Conservation (phyloP, 2,113 vertebrate species). For the Ammospiza caudacuta region DNA sequence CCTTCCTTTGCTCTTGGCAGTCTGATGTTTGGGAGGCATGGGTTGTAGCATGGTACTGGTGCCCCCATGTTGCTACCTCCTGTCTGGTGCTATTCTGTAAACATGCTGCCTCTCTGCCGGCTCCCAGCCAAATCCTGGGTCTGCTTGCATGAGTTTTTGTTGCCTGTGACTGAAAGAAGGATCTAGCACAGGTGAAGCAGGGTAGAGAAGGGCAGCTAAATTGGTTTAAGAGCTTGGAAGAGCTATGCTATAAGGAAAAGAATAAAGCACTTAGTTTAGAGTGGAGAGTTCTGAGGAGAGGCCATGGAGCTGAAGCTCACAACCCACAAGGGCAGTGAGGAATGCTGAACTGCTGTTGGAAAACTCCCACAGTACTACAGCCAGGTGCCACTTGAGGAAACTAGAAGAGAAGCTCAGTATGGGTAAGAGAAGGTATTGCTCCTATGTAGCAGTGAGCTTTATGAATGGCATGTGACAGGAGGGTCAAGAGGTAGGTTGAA, state of each 20-base stretch:
- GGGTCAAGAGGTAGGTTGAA: neutral
- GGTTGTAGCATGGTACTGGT: accelerated
- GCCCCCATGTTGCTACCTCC: accelerated
- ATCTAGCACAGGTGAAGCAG: neutral
- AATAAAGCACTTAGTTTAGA: neutral
- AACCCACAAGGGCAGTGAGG: neutral
- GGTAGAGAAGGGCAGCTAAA: neutral
- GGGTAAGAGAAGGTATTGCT: neutral
- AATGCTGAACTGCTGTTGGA: neutral
- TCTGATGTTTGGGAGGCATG: neutral
- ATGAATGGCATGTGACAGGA: neutral
- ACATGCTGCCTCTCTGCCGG: neutral
- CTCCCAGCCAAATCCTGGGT: neutral
- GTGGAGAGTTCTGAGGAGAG: neutral
- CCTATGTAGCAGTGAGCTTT: neutral
- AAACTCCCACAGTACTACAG: neutral
- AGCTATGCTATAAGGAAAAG: neutral
- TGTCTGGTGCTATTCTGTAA: neutral
- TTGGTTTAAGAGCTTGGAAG: neutral
- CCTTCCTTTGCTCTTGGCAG: neutral
- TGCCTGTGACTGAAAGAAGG: neutral
- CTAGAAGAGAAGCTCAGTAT: neutral
- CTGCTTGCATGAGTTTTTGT: neutral
- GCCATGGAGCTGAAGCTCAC: neutral
- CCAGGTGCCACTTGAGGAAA: neutral